Evolutionary conservation across 2,113 vertebrate genomes (phyloP).

Genomic region (Hippocampus zosterae): DNA sequence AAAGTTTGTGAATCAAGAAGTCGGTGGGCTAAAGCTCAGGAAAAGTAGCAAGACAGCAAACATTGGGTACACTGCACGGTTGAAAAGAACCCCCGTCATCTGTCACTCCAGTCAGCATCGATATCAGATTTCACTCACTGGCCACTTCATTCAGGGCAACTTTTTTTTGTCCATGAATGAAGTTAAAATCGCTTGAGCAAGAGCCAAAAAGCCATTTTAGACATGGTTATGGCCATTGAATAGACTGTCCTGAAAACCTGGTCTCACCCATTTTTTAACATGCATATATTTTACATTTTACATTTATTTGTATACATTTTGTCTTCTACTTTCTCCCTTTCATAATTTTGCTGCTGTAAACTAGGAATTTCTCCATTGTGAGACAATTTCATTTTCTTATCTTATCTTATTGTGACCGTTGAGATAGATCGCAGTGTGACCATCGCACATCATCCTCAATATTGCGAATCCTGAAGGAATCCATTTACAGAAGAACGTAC

Average conservation of each 20-base stretch:
- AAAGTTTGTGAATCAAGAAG: slow-evolving; percentile 10
- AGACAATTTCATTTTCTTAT: too few relatives aligned
- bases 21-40: background rate
- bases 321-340: too few relatives aligned
- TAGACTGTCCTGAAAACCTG: too few relatives aligned
- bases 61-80: background rate
- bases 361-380: too few relatives aligned
- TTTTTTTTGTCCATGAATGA: background rate
- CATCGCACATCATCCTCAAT: background rate
- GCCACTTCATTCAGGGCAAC: background rate
- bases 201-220: background rate
- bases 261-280: too few relatives aligned
- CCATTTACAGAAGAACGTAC: too few relatives aligned
- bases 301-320: too few relatives aligned
- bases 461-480: background rate
- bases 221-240: background rate
- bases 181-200: background rate
- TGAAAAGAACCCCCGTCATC: background rate
- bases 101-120: background rate
- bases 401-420: too few relatives aligned
- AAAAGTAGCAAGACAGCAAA: background rate
- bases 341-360: too few relatives aligned
- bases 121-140: background rate
- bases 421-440: background rate
- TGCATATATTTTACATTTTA: too few relatives aligned